Conservation (phyloP, 2,888 invertebrate genomes). For the Cabera pusaria region DNA sequence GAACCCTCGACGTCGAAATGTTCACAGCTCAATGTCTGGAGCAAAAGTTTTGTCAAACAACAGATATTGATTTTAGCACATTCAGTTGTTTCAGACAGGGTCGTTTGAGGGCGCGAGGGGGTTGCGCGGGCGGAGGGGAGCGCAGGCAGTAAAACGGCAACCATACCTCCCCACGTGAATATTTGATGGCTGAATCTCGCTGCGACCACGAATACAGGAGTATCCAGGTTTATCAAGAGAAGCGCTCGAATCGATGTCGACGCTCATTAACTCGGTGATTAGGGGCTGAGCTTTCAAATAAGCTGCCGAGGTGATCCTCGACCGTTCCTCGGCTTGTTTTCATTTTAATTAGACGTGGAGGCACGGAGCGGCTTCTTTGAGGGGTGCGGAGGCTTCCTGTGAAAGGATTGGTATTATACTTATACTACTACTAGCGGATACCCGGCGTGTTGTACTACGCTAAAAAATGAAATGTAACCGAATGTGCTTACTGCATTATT, state of each 20-base stretch:
- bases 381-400: not conserved
- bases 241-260: conserved; percentile 41
- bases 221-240: conserved; percentile 49
- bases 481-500: too few relatives aligned
- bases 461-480: too few relatives aligned
- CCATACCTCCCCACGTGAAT: conserved; percentile 77
- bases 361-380: conserved; percentile 15
- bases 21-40: conserved; percentile 34
- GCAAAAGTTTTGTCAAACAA: conserved; percentile 68
- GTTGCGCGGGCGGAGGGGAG: conserved; percentile 31
- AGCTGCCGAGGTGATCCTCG: conserved; percentile 36
- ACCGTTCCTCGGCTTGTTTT: conserved; percentile 30
- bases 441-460: too few relatives aligned
- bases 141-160: conserved; percentile 73
- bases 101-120: conserved; percentile 53
- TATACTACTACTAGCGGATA: too few relatives aligned
- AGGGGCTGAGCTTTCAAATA: conserved; percentile 40
- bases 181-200: conserved; percentile 79
- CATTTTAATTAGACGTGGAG: conserved; percentile 36
- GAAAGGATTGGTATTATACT: too few relatives aligned
- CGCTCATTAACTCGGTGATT: conserved; percentile 47
- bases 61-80: conserved; percentile 79
- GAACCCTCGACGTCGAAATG: conserved; percentile 15
- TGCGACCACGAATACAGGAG: conserved; percentile 59
- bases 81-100: conserved; percentile 76